phyloP scores from a whole-genome alignment of 2,797 vertebrate species.

The Esox lucius region DNA sequence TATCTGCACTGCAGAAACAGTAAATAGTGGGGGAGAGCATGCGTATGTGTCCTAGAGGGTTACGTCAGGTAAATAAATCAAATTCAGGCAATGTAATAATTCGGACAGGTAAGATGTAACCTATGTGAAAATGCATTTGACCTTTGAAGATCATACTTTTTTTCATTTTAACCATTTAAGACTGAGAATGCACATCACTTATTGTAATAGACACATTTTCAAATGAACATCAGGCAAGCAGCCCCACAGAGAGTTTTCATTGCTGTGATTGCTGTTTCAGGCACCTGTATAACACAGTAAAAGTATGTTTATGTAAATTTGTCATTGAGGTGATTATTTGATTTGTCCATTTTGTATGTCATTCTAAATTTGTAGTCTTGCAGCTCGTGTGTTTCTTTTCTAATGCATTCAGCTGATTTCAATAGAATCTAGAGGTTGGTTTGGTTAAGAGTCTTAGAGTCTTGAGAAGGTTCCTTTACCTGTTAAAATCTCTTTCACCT shows the following conservation, averaged over 20 bases:
- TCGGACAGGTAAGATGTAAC: no score
- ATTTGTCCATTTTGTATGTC: neutral
- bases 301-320: neutral
- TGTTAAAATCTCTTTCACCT: slow-evolving; percentile 82
- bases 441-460: slow-evolving; percentile 85
- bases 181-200: no score
- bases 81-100: no score
- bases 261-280: no score
- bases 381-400: neutral
- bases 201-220: no score
- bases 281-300: neutral
- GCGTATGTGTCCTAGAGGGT: no score
- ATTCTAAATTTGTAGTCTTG: neutral
- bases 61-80: no score
- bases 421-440: slow-evolving; percentile 82
- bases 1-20: no score
- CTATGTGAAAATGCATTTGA: no score
- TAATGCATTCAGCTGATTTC: slow-evolving; percentile 62
- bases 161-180: no score
- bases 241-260: neutral
- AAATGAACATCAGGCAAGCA: neutral
- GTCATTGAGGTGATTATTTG: neutral
- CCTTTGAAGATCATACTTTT: no score
- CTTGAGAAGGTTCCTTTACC: slow-evolving; percentile 70
- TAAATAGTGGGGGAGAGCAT: no score